These are phyloP conservation scores for Caenorhabditis becei DNA, from an alignment of 2,888 invertebrate genomes.

Conservation along the genomic window DNA sequence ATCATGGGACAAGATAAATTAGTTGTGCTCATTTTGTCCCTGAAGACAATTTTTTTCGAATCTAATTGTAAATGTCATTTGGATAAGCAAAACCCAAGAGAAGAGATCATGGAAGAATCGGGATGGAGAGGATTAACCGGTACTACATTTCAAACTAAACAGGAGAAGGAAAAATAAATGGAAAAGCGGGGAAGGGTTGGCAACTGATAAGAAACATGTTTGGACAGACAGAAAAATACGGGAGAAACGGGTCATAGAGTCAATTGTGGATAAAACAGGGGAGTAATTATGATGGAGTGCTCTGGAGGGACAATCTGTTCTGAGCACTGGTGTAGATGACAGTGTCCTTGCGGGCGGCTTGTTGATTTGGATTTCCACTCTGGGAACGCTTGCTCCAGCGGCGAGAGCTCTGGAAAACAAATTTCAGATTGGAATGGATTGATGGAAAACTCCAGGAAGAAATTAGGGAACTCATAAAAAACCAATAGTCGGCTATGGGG, in stretches of 20 bases:
- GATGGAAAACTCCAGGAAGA: background rate
- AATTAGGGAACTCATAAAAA: conserved; percentile 14
- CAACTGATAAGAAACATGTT: too few species aligned
- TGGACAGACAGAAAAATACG: too few species aligned
- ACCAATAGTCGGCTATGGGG: background rate
- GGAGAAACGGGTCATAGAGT: background rate
- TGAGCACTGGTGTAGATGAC: conserved; percentile 59
- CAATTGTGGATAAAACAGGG: background rate
- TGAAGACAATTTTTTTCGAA: too few species aligned
- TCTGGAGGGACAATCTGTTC: conserved; percentile 56
- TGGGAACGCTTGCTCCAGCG: conserved; percentile 63
- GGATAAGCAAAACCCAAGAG: background rate
- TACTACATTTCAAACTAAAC: background rate
- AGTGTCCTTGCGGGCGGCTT: conserved; percentile 47
- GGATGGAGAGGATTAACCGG: background rate
- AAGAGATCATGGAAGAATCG: background rate
- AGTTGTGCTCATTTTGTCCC: too few species aligned
- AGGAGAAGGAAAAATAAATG: background rate
- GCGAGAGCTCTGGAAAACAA: conserved; percentile 53
- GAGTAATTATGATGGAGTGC: conserved; percentile 36
- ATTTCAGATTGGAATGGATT: background rate
- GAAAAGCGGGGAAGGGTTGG: background rate
- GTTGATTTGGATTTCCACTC: conserved; percentile 49
- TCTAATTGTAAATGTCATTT: too few species aligned
- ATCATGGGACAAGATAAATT: too few species aligned